These are phyloP conservation scores for Hetaerina titia DNA, from an alignment of 2,888 invertebrate species.

Conservation along the genomic window DNA sequence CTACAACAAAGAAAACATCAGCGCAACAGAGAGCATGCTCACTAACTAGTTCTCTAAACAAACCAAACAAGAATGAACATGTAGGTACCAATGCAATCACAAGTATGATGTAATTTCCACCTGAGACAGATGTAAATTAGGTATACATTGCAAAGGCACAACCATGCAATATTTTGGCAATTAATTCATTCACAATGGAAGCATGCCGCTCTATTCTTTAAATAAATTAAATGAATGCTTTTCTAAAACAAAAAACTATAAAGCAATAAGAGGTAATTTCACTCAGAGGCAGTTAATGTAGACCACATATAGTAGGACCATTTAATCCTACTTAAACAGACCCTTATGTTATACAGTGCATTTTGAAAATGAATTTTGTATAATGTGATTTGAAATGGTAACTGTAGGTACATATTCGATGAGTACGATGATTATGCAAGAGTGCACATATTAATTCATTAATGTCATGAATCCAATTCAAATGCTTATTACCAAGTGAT, in stretches of 20 bases:
- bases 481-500: not conserved
- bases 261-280: slow-evolving; percentile 32
- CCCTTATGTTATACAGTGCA: not conserved
- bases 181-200: slow-evolving; percentile 47
- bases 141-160: slow-evolving; percentile 50
- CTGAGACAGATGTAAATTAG: not conserved
- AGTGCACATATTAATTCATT: not conserved
- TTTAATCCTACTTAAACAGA: not conserved
- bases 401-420: not conserved
- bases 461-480: not conserved
- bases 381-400: not conserved
- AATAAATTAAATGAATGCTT: slow-evolving; percentile 11
- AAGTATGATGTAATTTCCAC: not conserved
- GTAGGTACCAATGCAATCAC: not conserved
- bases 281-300: slow-evolving; percentile 33
- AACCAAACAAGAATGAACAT: slow-evolving; percentile 43
- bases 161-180: slow-evolving; percentile 55
- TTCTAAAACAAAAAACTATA: slow-evolving; percentile 43
- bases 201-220: slow-evolving; percentile 42
- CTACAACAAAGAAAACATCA: slow-evolving; percentile 65
- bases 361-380: not conserved
- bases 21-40: slow-evolving; percentile 63
- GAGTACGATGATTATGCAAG: not conserved
- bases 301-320: not conserved
- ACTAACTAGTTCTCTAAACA: slow-evolving; percentile 61